phyloP scores from a whole-genome alignment of 2,888 invertebrate genomes.

The Teleiodes luculella region DNA sequence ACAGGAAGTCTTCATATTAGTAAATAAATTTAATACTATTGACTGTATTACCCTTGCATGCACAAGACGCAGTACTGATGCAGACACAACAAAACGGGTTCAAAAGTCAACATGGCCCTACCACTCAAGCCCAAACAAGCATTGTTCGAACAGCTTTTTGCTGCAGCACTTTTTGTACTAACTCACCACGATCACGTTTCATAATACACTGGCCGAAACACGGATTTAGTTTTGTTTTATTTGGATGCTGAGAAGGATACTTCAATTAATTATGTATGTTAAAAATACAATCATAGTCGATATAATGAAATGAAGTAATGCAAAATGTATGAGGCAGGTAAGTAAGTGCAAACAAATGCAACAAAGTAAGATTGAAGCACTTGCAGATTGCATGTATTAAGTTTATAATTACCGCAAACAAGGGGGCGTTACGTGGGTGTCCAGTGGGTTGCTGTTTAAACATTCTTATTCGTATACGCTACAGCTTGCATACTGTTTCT shows the following conservation, averaged over 20 bases:
- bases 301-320: no score
- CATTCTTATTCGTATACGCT: conserved; percentile 36
- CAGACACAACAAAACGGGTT: conserved; percentile 42
- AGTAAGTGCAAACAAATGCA: neutral
- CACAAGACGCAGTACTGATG: conserved; percentile 30
- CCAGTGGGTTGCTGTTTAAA: conserved; percentile 46
- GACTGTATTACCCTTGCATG: neutral
- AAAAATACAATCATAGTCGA: no score
- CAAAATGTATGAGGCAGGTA: no score
- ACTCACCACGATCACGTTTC: neutral
- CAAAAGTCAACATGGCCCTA: conserved; percentile 25
- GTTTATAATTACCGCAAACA: conserved; percentile 39
- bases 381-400: neutral
- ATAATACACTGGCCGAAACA: neutral
- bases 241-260: neutral
- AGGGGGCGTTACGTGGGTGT: conserved; percentile 39
- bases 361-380: neutral
- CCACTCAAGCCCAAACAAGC: conserved; percentile 36
- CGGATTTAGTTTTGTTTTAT: conserved; percentile 3
- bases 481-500: conserved; percentile 27
- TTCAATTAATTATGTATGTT: neutral
- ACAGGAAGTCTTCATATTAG: neutral
- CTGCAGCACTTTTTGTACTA: conserved; percentile 6
- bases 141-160: conserved; percentile 12
- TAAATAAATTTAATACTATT: neutral